Base-by-base conservation (phyloP, 2,888 invertebrate genomes). In the Oxystoma pomonae region DNA sequence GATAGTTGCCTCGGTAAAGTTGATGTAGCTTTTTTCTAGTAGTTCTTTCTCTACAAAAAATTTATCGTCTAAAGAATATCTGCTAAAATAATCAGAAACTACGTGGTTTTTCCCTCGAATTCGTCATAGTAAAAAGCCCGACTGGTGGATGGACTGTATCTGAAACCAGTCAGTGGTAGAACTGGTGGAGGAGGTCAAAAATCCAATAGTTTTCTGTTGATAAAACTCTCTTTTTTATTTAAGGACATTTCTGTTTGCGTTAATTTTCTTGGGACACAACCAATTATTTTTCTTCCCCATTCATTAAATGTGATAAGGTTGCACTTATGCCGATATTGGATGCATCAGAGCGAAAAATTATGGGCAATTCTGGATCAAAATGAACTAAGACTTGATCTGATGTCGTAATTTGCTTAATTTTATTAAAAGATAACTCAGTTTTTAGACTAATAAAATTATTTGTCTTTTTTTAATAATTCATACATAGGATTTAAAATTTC, bases 301-400 rank as follows among this genome's bases (percentile, higher is more conserved):
- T n/a, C 12, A 61, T 35, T 19, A 18, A 7, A n/a, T n/a, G 63
- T 5, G 35, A 49, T 49, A 63, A 55, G 0, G 55, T 57, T 12
- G 64, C 67, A 0, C 52, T 22, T 21, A 67, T 60, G 5, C 63
- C 65, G 1, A 16, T 18, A 17, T 49, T 12, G 0, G 60, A 58
- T 1, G 62, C 64, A 55, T 64, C 66, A n/a, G 60, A 58, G 20
- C 62, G 20, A 1, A 64, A 20, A 19, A 64, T 57, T 17, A 66
- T 50, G 9, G 62, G 60, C 9, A 63, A 35, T 18, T 65, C 20
- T 21, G 61, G 61, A 49, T 65, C 35, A 58, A 63, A 67, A 63
- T 67, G 66, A 20, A 55, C 35, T 57, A 65, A 21, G 16, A 57
- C 21, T 49, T 35, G 49, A 49, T 64, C 60, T n/a, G 55, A 55